These are phyloP conservation scores for Oscheius sp. DNA, from an alignment of 2,888 invertebrate genomes.

Conservation along the genomic window DNA sequence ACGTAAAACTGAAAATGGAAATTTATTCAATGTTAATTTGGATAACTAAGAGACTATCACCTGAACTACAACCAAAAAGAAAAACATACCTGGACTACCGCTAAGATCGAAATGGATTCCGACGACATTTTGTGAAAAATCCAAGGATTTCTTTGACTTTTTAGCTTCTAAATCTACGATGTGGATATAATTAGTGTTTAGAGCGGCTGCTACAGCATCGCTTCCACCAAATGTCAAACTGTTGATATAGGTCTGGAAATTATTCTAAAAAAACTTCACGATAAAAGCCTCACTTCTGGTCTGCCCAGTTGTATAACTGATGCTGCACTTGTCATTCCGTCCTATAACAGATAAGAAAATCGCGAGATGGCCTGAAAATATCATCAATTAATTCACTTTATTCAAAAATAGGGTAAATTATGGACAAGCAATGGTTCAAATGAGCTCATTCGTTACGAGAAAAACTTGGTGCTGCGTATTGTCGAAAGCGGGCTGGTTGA, in stretches of 20 bases:
- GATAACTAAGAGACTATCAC: neutral
- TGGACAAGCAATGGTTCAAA: no score
- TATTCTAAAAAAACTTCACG: no score
- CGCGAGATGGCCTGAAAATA: neutral
- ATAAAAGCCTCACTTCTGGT: conserved; percentile 20
- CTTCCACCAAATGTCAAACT: conserved; percentile 34
- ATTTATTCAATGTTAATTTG: neutral
- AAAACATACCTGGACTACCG: conserved; percentile 23
- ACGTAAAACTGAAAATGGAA: conserved; percentile 35
- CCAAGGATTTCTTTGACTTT: conserved; percentile 34
- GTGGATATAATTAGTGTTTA: conserved; percentile 37
- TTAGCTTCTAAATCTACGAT: conserved; percentile 36
- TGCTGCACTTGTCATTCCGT: conserved; percentile 3
- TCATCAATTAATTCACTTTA: neutral
- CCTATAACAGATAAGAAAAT: neutral
- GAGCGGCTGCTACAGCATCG: conserved; percentile 37
- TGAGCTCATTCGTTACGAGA: no score
- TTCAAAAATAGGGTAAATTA: neutral
- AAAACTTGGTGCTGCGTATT: no score
- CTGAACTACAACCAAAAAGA: neutral
- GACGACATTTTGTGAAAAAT: conserved; percentile 37
- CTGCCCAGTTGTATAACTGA: conserved; percentile 36
- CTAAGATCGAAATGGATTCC: conserved; percentile 39
- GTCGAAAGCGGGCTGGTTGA: no score
- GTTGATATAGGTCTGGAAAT: conserved; percentile 36